phyloP scores from a whole-genome alignment of 2,113 vertebrate species.

The Amphiprion percula region DNA sequence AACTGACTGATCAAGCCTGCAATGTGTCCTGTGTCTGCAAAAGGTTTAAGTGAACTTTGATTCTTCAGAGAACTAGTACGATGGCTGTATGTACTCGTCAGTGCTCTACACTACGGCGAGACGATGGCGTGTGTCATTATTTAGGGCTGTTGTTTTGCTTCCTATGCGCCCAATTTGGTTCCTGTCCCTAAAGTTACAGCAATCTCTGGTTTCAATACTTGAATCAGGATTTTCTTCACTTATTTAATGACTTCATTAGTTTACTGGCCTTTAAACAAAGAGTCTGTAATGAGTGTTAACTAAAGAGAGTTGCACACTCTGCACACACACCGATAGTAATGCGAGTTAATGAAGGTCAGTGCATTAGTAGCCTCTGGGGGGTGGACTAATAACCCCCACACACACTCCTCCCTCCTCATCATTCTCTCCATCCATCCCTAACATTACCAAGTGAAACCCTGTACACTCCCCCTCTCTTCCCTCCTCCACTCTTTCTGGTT shows the following conservation, averaged over 20 bases:
- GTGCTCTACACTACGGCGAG: constrained; percentile 11
- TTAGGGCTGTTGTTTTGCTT: background rate
- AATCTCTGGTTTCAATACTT: constrained; percentile 56
- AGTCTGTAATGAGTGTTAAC: constrained; percentile 84
- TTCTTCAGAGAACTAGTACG: constrained; percentile 10
- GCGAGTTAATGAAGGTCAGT: constrained; percentile 83
- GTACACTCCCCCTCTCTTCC: background rate
- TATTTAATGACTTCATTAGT: constrained; percentile 98
- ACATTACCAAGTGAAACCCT: constrained; percentile 55
- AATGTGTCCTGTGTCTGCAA: no score
- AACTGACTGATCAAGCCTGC: no score
- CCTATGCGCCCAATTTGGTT: background rate
- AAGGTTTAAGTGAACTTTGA: constrained; percentile 27
- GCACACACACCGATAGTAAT: constrained; percentile 70
- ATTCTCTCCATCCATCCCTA: constrained; percentile 67
- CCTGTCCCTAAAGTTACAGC: constrained; percentile 44
- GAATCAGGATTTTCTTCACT: constrained; percentile 86
- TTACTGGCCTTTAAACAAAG: constrained; percentile 93
- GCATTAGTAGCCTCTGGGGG: constrained; percentile 81
- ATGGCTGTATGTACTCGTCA: constrained; percentile 3
- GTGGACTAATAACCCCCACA: constrained; percentile 71
- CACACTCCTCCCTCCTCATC: constrained; percentile 52
- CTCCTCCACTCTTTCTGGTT: constrained; percentile 31
- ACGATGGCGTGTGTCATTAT: constrained; percentile 15
- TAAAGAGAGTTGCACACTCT: constrained; percentile 63